phyloP scores from a whole-genome alignment of 1,140 invertebrate genomes.

The Galendromus occidentalis region DNA sequence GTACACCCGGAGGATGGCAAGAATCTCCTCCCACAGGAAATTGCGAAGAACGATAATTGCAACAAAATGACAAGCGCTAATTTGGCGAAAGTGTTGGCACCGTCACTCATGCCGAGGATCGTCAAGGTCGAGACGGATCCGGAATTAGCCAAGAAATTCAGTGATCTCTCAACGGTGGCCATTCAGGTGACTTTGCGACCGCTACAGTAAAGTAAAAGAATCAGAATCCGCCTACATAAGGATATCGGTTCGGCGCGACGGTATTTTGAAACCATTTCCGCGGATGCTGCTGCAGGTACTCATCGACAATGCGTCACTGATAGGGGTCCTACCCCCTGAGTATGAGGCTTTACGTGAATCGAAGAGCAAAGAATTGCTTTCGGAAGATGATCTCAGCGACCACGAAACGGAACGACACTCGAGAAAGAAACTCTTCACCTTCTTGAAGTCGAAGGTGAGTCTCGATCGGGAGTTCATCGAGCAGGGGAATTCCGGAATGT shows the following conservation, averaged over 20 bases:
- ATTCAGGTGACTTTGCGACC: background rate
- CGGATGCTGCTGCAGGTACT: background rate
- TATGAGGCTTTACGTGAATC: background rate
- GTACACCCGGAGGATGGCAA: too few relatives aligned
- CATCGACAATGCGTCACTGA: background rate
- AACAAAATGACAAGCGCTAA: slow-evolving; percentile 6
- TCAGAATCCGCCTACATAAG: too few relatives aligned
- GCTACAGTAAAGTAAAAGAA: too few relatives aligned
- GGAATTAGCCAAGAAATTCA: background rate
- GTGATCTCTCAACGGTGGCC: background rate
- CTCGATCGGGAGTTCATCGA: too few relatives aligned
- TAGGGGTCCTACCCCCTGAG: background rate
- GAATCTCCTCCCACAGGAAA: too few relatives aligned
- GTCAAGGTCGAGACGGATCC: slow-evolving; percentile 1
- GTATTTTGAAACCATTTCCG: background rate
- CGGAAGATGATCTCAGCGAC: slow-evolving; percentile 9
- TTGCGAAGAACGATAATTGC: background rate
- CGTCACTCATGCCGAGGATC: background rate
- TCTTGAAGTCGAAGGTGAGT: background rate
- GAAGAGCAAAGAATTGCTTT: background rate
- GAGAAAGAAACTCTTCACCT: background rate
- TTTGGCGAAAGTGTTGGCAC: background rate
- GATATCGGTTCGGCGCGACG: too few relatives aligned
- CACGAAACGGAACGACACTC: background rate
- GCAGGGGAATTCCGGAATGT: too few relatives aligned